Base-by-base conservation (phyloP, 2,888 invertebrate species). In the Glaucopsyche alexis region DNA sequence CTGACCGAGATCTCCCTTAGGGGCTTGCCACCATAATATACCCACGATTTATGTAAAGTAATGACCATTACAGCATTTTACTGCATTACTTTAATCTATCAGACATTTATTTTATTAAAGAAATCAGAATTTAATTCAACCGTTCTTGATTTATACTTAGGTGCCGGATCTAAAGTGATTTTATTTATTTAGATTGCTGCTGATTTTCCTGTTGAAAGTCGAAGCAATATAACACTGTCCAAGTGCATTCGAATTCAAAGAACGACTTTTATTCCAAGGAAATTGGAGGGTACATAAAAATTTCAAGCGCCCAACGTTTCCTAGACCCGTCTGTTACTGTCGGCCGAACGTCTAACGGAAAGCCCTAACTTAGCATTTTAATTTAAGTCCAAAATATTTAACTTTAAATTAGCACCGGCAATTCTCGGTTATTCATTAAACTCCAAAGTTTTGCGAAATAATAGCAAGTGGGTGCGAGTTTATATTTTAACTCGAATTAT, bases 401-500 rank as follows among this genome's bases (percentile, higher is more conserved):
- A 69, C 38, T 49, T 69, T 69, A 29, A 69, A 49, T 69, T 49
- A 69, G 45, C 69, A 49, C 29, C 69, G 45, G 40, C 13, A 67
- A 67, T 16, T n/a, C 66, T 19, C 49, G 19, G 69, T 49, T 29
- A 49, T 69, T 69, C 49, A 69, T 69, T 29, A 69, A 29, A 49
- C 49, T 69, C 6, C 8, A 5, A 47, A 69, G 49, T 67, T 67
- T n/a, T 29, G 14, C 8, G 49, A 45, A 19, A 42, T 42, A 42
- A 42, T 67, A 47, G 42, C 45, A 13, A 19, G 45, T 11, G 11
- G 29, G 11, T 14, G 47, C 49, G 47, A 47, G 47, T 69, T 69
- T 69, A 49, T 69, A 49, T 69, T 49, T 69, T 49, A 67, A 69
- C 69, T 19, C 69, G 14, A 69, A 49, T 69, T 69, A 69, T 69